Evolutionary conservation across 1,140 invertebrate species (phyloP).

Genomic region (Bombus polaris): DNA sequence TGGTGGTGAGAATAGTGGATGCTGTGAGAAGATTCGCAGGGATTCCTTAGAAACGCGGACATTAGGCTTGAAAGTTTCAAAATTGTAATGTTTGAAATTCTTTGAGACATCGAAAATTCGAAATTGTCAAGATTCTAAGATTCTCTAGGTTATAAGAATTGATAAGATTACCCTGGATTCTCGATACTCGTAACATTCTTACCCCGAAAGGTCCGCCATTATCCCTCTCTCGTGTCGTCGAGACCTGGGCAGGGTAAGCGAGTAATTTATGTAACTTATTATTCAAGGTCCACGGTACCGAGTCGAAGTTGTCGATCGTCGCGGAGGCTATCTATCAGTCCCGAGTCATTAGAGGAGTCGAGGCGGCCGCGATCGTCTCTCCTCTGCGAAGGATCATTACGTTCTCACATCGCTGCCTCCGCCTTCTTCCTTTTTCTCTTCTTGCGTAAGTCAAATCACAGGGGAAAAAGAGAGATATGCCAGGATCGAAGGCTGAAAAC

Average conservation of each 20-base stretch:
- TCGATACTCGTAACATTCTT: neutral
- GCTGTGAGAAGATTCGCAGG: no score
- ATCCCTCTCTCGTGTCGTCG: neutral
- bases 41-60: no score
- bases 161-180: neutral
- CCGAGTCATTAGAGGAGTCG: constrained; percentile 51
- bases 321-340: constrained; percentile 52
- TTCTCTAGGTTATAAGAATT: no score
- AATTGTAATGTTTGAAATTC: no score
- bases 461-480: neutral
- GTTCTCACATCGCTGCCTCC: constrained; percentile 36
- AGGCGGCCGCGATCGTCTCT: constrained; percentile 18
- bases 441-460: constrained; percentile 7
- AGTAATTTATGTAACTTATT: constrained; percentile 60
- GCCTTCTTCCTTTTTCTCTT: neutral
- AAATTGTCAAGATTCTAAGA: no score
- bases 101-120: no score
- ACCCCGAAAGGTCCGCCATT: neutral
- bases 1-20: no score
- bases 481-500: neutral
- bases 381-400: constrained; percentile 35
- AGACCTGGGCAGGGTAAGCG: neutral
- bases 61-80: no score
- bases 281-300: constrained; percentile 47
- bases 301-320: constrained; percentile 56